Base-by-base conservation (phyloP, 2,113 vertebrate genomes). In the Rhagologus leucostigma region DNA sequence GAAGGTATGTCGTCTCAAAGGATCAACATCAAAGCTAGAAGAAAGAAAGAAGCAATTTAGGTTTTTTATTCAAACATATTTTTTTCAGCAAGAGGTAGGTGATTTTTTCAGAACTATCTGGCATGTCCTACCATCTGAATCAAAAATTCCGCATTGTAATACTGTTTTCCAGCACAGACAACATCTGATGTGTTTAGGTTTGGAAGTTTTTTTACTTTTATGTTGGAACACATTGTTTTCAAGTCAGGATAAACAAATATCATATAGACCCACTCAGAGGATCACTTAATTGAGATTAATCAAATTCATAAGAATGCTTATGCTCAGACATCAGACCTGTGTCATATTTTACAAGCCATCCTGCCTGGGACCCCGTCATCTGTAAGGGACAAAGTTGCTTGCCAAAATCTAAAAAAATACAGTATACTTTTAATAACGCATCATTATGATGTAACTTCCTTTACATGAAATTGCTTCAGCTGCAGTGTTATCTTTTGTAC, bases 1-100 rank as follows among this genome's bases (percentile, higher is more conserved):
- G 89, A 99, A 98, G 2, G 98, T 99, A 16, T 99, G 98, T 27
- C 99, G 79, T 70, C 98, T 98, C 79, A 99, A 95, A 47, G 99
- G 99, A 57, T 98, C 98, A 7, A 82, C 30, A 42, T 98, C 98
- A 95, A 98, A 99, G 93, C 98, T 98, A 64, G 23, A 50, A 63
- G 14, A 82, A 79, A 82, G 42, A 92, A 68, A 85, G 35, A 89
- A 84, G 7, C 7, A n/a, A 42, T 80, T 94, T 9, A 23, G 4
- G 13, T 63, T 18, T 22, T 17, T 82, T 49, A 11, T 20, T 74
- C 39, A 20, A 50, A 39, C 7, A 2, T 3, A 0, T 17, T 74
- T 60, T 68, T 30, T 82, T 69, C 47, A 74, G 22, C 27, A 63
- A 68, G 33, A 52, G 5, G 10, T 39, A n/a, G 13, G 8, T 62